phyloP scores from a whole-genome alignment of 2,888 invertebrate genomes.

The Rhagium mordax region DNA sequence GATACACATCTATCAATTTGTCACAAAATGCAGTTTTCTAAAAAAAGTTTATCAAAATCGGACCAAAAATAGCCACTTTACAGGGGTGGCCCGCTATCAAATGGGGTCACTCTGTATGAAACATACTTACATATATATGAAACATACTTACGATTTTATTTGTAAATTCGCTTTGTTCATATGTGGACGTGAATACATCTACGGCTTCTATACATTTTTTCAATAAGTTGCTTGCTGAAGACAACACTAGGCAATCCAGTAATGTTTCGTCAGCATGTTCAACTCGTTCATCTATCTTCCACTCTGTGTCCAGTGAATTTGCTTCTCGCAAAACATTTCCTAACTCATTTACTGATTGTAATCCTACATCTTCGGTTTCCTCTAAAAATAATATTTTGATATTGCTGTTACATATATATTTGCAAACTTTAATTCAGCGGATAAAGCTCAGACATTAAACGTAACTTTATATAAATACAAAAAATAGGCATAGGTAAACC shows the following conservation, averaged over 20 bases:
- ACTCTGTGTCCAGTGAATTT: slow-evolving; percentile 59
- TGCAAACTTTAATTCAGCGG: too few species aligned
- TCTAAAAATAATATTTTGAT: slow-evolving; percentile 40
- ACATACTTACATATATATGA: not conserved
- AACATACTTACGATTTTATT: slow-evolving; percentile 68
- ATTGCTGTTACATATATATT: not conserved
- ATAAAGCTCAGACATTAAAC: too few species aligned
- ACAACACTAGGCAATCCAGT: slow-evolving; percentile 62
- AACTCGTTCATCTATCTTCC: slow-evolving; percentile 60
- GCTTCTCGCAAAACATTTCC: slow-evolving; percentile 60
- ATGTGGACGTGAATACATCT: slow-evolving; percentile 69
- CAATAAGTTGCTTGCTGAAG: slow-evolving; percentile 62
- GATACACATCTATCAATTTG: too few species aligned
- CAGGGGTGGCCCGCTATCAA: too few species aligned
- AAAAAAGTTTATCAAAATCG: too few species aligned
- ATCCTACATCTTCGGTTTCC: slow-evolving; percentile 50
- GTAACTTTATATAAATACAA: too few species aligned
- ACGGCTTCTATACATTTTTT: slow-evolving; percentile 64
- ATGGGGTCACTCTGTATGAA: too few species aligned
- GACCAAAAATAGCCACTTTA: too few species aligned
- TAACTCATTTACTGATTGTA: slow-evolving; percentile 57
- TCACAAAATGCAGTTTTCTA: too few species aligned
- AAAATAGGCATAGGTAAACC: too few species aligned
- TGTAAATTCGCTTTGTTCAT: slow-evolving; percentile 71
- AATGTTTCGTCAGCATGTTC: slow-evolving; percentile 65